Conservation (phyloP, 2,888 invertebrate species). For the Octodonta nipae region DNA sequence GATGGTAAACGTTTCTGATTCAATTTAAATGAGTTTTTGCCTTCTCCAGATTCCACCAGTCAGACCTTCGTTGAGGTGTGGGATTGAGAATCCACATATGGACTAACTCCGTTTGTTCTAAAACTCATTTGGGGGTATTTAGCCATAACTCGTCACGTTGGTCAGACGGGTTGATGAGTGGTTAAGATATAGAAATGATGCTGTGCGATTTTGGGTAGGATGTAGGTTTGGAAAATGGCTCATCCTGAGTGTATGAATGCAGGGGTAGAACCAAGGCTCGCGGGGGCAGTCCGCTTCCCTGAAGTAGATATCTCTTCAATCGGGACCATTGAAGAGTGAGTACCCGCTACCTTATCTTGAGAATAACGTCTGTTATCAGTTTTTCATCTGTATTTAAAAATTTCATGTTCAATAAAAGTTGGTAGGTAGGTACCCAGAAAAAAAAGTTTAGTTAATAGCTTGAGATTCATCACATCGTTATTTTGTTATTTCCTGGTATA, state of each 20-base stretch:
- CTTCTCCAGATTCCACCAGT: neutral
- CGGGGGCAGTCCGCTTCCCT: neutral
- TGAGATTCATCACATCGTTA: too few relatives aligned
- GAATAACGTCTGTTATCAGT: too few relatives aligned
- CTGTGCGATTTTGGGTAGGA: too few relatives aligned
- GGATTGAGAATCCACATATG: neutral
- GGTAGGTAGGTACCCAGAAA: too few relatives aligned
- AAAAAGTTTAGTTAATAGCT: too few relatives aligned
- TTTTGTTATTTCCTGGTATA: too few relatives aligned
- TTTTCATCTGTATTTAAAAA: too few relatives aligned
- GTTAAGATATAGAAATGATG: too few relatives aligned
- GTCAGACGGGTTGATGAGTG: neutral
- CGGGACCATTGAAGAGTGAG: conserved; percentile 1
- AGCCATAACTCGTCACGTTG: conserved; percentile 1
- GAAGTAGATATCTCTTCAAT: neutral
- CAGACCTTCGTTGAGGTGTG: neutral
- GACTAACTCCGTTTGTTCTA: neutral
- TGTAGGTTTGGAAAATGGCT: too few relatives aligned
- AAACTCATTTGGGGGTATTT: conserved; percentile 1
- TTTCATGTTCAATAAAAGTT: too few relatives aligned
- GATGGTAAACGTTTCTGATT: neutral
- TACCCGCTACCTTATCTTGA: too few relatives aligned
- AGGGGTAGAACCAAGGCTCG: neutral
- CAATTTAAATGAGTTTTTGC: conserved; percentile 1
- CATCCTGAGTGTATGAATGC: neutral